phyloP scores from a whole-genome alignment of 2,888 invertebrate genomes.

The Entomobrya proxima region DNA sequence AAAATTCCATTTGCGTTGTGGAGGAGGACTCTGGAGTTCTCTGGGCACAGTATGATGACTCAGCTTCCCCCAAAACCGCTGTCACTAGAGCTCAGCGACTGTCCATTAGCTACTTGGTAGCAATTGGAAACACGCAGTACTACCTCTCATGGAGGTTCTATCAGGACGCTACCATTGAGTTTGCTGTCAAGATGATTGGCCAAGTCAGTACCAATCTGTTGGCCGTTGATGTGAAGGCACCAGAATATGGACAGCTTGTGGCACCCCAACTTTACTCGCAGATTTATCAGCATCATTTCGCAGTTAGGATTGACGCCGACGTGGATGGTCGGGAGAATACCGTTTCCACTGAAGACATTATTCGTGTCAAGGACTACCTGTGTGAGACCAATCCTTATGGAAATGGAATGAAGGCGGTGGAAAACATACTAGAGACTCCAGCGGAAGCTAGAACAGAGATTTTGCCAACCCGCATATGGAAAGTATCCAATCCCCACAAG shows the following conservation, averaged over 20 bases:
- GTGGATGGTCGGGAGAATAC: conserved; percentile 58
- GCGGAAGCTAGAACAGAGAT: conserved; percentile 37
- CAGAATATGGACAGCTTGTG: conserved; percentile 44
- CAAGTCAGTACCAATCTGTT: conserved; percentile 52
- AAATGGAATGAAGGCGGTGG: conserved; percentile 26
- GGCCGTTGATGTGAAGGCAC: conserved; percentile 49
- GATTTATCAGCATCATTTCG: conserved; percentile 41
- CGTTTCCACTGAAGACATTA: conserved; percentile 33
- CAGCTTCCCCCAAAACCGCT: not conserved
- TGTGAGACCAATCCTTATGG: conserved; percentile 54
- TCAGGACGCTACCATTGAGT: conserved; percentile 64
- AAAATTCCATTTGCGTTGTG: conserved; percentile 36
- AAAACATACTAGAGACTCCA: conserved; percentile 18
- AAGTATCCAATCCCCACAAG: conserved; percentile 20
- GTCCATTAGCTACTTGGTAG: conserved; percentile 39
- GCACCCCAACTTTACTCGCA: conserved; percentile 24
- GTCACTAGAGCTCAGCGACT: conserved; percentile 56
- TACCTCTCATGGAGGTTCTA: conserved; percentile 64
- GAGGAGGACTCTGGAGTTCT: conserved; percentile 37
- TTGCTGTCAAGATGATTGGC: conserved; percentile 48
- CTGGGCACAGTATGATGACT: conserved; percentile 22
- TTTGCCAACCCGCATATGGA: conserved; percentile 12
- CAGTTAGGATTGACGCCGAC: conserved; percentile 46
- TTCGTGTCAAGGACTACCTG: not conserved
- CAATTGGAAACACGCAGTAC: conserved; percentile 56